Base-by-base conservation (phyloP, 2,113 vertebrate species). In the Pseudorectes ferrugineus region DNA sequence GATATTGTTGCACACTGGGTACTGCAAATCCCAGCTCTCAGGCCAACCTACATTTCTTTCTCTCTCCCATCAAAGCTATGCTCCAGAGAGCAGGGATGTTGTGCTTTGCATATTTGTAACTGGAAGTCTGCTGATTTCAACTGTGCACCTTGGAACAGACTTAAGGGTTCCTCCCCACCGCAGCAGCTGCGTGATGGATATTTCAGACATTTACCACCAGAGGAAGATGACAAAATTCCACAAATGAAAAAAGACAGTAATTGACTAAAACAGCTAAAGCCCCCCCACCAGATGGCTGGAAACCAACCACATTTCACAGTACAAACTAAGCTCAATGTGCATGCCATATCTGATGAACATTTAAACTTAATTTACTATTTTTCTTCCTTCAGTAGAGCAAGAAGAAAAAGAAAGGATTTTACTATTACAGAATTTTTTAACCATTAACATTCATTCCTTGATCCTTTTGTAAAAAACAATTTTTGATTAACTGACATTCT, bases 181-280 rank as follows among this genome's bases (percentile, higher is more conserved):
- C 2, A 31, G 35, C 70, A 57, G 38, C 36, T 25, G 6, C 17
- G 31, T 48, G 67, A 83, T 70, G 33, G 89, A 59, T 67, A 38
- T 62, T 91, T 59, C 80, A 94, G 68, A 70, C 46, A 63, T 63
- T 62, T 92, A 65, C 80, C 92, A 87, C 95, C 84, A 87, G 89
- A 95, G 87, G 80, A 92, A 91, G 89, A 74, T 84, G 77, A 75
- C 76, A 95, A 92, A 95, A 77, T 48, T 57, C 55, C 72, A 73
- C 59, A 73, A 77, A 70, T 26, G 15, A 65, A 61, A 73, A 73
- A 29, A 57, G 67, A 88, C 42, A 63, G 24, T 29, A 78, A 82
- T 79, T 72, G 26, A 86, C 31, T 51, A 46, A 65, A 65, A 85
- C 78, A 85, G 84, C 25, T 62, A 43, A 65, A 23, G 31, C 40